These are phyloP conservation scores for Nautilus pompilius DNA, from an alignment of 1,140 invertebrate genomes.

Conservation along the genomic window DNA sequence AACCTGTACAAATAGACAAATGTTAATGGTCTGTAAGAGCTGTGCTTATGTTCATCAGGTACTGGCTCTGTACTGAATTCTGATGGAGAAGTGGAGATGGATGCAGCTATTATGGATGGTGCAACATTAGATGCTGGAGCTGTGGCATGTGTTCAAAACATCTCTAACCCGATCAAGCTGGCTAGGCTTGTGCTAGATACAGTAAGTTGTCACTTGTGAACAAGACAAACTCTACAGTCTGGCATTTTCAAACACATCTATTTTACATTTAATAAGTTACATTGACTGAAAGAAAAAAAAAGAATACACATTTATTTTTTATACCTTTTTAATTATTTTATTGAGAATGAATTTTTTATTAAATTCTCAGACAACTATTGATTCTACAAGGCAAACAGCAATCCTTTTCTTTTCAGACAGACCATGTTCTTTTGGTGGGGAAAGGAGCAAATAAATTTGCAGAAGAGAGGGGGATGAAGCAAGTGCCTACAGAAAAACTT, in stretches of 20 bases:
- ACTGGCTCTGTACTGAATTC: constrained; percentile 41
- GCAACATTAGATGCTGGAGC: constrained; percentile 52
- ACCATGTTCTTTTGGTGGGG: constrained; percentile 70
- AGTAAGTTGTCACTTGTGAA: no score
- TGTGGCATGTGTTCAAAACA: constrained; percentile 64
- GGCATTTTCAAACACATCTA: no score
- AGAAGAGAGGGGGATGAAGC: constrained; percentile 51
- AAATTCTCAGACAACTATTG: no score
- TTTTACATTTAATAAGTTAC: no score
- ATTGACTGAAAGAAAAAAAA: no score
- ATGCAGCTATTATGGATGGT: constrained; percentile 75
- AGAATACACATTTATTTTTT: no score
- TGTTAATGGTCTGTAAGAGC: no score
- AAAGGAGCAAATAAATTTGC: constrained; percentile 73
- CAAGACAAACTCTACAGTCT: no score
- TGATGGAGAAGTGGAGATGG: constrained; percentile 66
- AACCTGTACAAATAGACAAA: no score
- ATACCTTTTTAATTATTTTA: no score
- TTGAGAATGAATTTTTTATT: no score
- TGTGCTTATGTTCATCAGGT: constrained; percentile 24
- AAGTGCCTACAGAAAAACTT: constrained; percentile 63
- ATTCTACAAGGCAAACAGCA: no score
- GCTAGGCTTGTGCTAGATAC: constrained; percentile 73
- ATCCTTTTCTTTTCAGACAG: constrained; percentile 59
- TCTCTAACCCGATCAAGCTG: constrained; percentile 67